Base-by-base conservation (phyloP, 1,140 invertebrate species). In the Diachasmimorpha longicaudata region DNA sequence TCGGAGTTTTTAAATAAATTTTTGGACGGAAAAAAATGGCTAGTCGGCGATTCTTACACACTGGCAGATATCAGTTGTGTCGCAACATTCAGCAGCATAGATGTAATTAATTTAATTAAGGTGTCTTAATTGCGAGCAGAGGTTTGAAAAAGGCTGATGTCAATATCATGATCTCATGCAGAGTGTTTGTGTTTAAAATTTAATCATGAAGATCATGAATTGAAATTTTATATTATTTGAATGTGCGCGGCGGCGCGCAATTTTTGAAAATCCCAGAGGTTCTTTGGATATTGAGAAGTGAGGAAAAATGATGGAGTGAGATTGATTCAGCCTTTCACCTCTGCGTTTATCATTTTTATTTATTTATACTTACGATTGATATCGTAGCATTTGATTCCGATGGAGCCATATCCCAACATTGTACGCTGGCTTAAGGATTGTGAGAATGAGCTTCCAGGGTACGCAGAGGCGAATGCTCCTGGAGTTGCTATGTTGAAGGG, bases 1-100 rank as follows among this genome's bases (percentile, higher is more conserved):
- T n/a, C n/a, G n/a, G 78, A 78, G n/a, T 81, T 84, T 39, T 69
- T 90, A 10, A 84, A 90, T 48, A 79, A 69, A 55, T 85, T 83
- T 77, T 77, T 91, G 31, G 79, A 78, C 0, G 84, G 79, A 37
- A 79, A 74, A 55, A 75, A 82, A 16, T 85, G 82, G 81, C 73
- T 85, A 4, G 80, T 46, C 4, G 84, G 81, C 0, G 76, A 80
- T 77, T 76, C 74, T 23, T 85, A 81, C 31, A 84, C 84, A 11
- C 48, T 85, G 11, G 82, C 84, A 8, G 82, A 85, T 68, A 83
- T 85, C 0, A 78, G 79, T 48, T 82, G 78, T 66, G 52, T 75
- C 10, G 0, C 74, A 4, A 48, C 58, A 2, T 11, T 78, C 0
- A 58, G 70, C 4, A 74, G 48, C 66, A 6, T 74, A 0, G 10